Base-by-base conservation (phyloP, 1,140 invertebrate species). In the Zeugodacus cucurbitae region DNA sequence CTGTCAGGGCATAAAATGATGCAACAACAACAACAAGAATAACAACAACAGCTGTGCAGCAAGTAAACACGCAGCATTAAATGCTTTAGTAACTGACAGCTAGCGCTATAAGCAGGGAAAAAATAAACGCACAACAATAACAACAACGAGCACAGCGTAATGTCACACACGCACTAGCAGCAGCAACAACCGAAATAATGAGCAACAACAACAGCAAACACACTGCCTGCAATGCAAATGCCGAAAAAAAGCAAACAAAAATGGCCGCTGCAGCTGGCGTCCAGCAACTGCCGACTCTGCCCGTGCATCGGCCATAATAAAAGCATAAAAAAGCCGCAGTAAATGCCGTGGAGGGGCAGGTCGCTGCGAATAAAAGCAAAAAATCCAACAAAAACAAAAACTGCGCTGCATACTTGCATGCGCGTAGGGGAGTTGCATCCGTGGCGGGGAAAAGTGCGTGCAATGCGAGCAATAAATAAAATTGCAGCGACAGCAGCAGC, bases 391-490 rank as follows among this genome's bases (percentile, higher is more conserved):
- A 70, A 70, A 70, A 70, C 34, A 8, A 29, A 48, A 82, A 82
- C 22, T 17, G 26, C 22, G n/a, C 2, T 82, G 41, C 22, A 82
- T 82, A 82, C 32, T 14, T 26, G 14, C n/a, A 48, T 10, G 74
- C 26, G 74, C n/a, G 26, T 22, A 70, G 10, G 37, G 17, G 70
- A 29, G 41, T 11, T 17, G 34, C 70, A 74, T 17, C 2, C 20
- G 37, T 7, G 26, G 74, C 41, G 74, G 74, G 74, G 74, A 82
- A 82, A 82, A 82, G 74, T 82, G 74, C 74, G 74, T 82, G 74
- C 74, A 82, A 82, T 82, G 41, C 44, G 74, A 82, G 74, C 74
- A 82, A 82, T 82, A 48, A 82, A 82, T 82, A 82, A 82, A 82
- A 82, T 48, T 82, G 74, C 74, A 82, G 74, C 41, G 44, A 37